Conservation (phyloP, 2,113 vertebrate species). For the Macroglossus sobrinus region DNA sequence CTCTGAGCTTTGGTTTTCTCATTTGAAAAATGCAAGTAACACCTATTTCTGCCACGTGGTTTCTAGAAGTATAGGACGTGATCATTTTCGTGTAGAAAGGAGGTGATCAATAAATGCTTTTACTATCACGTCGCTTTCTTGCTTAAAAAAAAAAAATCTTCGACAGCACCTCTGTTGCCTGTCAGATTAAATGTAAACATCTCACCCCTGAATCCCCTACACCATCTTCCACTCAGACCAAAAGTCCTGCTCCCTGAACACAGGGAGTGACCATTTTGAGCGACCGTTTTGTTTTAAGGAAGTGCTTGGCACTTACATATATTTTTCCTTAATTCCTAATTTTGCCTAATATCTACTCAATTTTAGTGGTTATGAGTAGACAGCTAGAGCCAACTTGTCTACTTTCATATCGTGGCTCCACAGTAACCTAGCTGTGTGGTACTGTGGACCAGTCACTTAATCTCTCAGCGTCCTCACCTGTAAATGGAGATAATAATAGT, state of each 20-base stretch:
- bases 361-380: not conserved
- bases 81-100: not conserved
- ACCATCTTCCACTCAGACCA: not conserved
- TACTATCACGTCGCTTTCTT: not conserved
- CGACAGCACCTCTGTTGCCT: not conserved
- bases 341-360: not conserved
- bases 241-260: not conserved
- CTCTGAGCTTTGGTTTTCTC: slow-evolving; percentile 5
- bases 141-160: not conserved
- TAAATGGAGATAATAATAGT: not conserved
- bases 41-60: not conserved
- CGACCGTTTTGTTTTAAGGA: not conserved
- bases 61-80: not conserved
- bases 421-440: not conserved
- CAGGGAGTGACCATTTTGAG: not conserved
- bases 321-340: not conserved
- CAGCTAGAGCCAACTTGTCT: not conserved
- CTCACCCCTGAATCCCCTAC: not conserved
- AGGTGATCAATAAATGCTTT: not conserved
- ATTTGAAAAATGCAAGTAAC: slow-evolving; percentile 23
- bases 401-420: not conserved
- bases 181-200: not conserved
- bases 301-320: not conserved
- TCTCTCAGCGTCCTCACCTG: not conserved
- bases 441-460: not conserved